Base-by-base conservation (phyloP, 2,113 vertebrate species). In the Hemichromis elongatus region DNA sequence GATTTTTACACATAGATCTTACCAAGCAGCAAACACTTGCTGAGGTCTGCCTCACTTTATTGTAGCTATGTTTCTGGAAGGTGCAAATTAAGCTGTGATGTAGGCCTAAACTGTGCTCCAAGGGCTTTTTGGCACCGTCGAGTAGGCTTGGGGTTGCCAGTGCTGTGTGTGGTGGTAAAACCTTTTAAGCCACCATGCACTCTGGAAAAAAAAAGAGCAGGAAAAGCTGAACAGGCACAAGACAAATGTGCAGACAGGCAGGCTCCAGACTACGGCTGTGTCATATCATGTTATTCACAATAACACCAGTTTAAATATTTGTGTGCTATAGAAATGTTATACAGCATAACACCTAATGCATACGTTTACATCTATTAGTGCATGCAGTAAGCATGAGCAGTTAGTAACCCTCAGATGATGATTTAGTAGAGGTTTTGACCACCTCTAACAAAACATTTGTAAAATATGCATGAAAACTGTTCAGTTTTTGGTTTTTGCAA, bases 161-260 rank as follows among this genome's bases (percentile, higher is more conserved):
- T 53, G 10, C 52, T 57, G 2, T 57, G 55, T 14, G 16, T 26
- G 7, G 4, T 28, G 33, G 28, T 19, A 61, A 61, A 61, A 18
- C 57, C 16, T 33, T 33, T 33, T 19, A 61, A 61, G 2, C 16
- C 57, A 61, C 6, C 57, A 33, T 33, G 28, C 56, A 33, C 56
- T 33, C 28, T 59, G 56, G 28, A 19, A 14, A 59, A 8, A 59
- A 59, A 59, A 59, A 59, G 0, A 59, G 56, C 28, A 59, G 56
- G 56, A 59, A 18, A 30, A 59, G 0, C 0, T 14, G 30, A 30
- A 6, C 5, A 3, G 14, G 56, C 56, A 59, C 28, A 33, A 33
- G 28, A 33, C 33, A 16, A 59, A 33, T 9, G 1, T 4, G 28
- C 52, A 53, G 19, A 53, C 19, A 1, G 52, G 19, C 56, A 0